Evolutionary conservation across 2,113 vertebrate genomes (phyloP), one percentile per base, ranked within the genome.

Genomic region (Hydropotes inermis): DNA sequence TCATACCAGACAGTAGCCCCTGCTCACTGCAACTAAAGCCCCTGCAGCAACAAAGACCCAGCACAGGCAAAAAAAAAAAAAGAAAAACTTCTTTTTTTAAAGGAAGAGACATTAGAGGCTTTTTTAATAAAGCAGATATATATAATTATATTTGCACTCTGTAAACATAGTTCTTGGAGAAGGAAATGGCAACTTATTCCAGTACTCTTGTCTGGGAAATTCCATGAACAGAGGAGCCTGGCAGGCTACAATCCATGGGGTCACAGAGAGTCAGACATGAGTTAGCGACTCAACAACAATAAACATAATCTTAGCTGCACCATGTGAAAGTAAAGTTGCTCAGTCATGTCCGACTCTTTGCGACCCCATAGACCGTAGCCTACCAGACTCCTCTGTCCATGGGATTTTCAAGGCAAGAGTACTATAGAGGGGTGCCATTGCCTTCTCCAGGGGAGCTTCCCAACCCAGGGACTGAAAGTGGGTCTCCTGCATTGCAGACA

Each of bases 101-200:
- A 74, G 67, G 11, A 74, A 43, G n/a, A 74, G 36, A 43, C 36
- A 87, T 39, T 55, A 61, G 55, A 74, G 14, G 58, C 10, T 74
- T 57, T 57, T 81, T 81, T 87, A 93, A 82, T 79, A 86, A 93
- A 90, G 60, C 19, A 33, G 82, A 30, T 54, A 36, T 47, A 83
- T 30, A 92, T 85, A 95, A 84, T n/a, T 12, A 88, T 39, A 95
- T 74, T 82, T 94, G 19, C n/a, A 74, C 74, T 94, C 52, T 94
- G 43, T 89, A 87, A 94, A 61, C 28, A 76, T 16, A 87, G 39
- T 60, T 27, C 3, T 76, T 76, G 39, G 39, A 76, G 23, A 43
- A 43, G 70, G 23, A 76, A 76, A 76, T 43, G 70, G 70, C 70
- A 27, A 43, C 70, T 43, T 27, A 76, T 4, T 27, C 23, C 6